phyloP scores from a whole-genome alignment of 2,113 vertebrate species.

The Ciconia boyciana region DNA sequence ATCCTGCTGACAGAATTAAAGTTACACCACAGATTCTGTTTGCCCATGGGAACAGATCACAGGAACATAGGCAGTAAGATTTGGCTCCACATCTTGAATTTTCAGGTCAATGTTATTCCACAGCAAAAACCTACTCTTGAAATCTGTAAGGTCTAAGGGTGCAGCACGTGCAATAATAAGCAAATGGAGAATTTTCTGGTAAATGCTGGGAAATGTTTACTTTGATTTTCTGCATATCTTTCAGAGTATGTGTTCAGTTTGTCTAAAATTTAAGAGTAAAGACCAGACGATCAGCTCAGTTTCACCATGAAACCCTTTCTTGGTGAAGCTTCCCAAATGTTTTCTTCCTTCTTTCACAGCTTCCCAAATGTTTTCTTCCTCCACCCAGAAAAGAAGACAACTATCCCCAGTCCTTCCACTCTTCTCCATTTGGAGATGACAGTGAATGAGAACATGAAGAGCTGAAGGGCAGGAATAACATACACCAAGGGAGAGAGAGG shows the following conservation, averaged over 20 bases:
- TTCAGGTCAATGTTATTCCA: background rate
- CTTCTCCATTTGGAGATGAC: background rate
- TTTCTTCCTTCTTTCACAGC: too few relatives aligned
- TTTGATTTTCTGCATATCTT: background rate
- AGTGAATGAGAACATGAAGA: background rate
- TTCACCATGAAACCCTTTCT: background rate
- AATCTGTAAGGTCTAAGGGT: background rate
- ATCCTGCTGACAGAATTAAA: background rate
- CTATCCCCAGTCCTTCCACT: background rate
- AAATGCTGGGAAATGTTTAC: background rate
- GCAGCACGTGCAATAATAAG: background rate
- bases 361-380: background rate
- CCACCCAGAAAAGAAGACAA: accelerated
- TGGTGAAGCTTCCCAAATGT: too few relatives aligned
- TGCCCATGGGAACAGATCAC: background rate
- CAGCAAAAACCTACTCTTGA: background rate
- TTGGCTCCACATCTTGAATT: background rate
- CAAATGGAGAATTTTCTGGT: slow-evolving; percentile 5
- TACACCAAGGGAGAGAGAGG: background rate
- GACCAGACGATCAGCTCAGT: background rate
- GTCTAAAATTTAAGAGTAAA: background rate
- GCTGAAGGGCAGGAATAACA: background rate
- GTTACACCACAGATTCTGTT: background rate
- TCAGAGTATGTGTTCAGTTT: background rate
- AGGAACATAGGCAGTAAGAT: background rate